Conservation (phyloP, 2,113 vertebrate species). For the Mormyrus iriodes region DNA sequence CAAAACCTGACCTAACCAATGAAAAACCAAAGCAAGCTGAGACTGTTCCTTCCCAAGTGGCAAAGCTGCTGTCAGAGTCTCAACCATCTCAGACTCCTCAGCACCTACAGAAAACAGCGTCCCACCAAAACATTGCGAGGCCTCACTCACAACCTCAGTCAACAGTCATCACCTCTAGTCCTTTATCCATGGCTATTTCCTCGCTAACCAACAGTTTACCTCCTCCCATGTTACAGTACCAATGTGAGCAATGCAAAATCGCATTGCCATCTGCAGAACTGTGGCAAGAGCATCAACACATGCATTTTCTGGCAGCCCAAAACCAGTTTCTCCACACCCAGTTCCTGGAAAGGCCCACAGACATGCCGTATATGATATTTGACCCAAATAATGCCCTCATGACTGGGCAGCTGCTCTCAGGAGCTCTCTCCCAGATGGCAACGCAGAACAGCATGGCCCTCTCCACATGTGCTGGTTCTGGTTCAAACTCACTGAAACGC, state of each 20-base stretch:
- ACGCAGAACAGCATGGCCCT: constrained; percentile 75
- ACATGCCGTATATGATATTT: constrained; percentile 99
- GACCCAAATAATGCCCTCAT: constrained; percentile 96
- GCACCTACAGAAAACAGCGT: constrained; percentile 72
- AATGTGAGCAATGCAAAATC: constrained; percentile 95
- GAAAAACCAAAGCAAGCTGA: constrained; percentile 87
- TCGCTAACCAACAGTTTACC: constrained; percentile 92
- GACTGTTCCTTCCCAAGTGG: constrained; percentile 64
- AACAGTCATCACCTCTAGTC: constrained; percentile 80
- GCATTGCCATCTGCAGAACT: constrained; percentile 93
- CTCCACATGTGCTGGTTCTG: constrained; percentile 55
- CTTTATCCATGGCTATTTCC: constrained; percentile 81
- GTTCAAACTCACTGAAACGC: constrained; percentile 69
- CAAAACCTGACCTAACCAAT: constrained; percentile 71
- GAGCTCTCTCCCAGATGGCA: constrained; percentile 83
- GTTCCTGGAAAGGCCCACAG: constrained; percentile 92
- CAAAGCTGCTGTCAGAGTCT: constrained; percentile 72
- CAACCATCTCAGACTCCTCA: constrained; percentile 71
- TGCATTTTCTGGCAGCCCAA: constrained; percentile 97
- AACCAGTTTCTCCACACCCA: constrained; percentile 97
- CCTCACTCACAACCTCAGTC: constrained; percentile 88
- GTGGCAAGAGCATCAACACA: constrained; percentile 99
- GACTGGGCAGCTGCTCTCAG: constrained; percentile 86
- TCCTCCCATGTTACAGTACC: constrained; percentile 94
- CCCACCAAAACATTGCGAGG: constrained; percentile 73